Evolutionary conservation across 2,113 vertebrate genomes (phyloP).

Genomic region (Meriones unguiculatus): DNA sequence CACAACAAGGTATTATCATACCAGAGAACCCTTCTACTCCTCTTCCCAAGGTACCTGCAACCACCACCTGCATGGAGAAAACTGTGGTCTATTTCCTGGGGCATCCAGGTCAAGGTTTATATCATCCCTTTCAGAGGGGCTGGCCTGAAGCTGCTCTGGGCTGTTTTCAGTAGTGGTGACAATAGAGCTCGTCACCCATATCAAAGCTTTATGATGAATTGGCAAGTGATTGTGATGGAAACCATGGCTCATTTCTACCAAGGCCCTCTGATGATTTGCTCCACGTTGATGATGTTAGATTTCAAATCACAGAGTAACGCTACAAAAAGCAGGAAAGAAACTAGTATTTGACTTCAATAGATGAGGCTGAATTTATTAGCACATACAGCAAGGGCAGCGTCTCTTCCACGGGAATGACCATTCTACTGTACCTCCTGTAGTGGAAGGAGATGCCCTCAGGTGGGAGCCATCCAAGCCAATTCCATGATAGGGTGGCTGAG

Average conservation of each 20-base stretch:
- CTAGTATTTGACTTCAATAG: background rate
- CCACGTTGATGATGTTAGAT: background rate
- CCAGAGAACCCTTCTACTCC: slow-evolving; percentile 90
- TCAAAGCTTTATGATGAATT: slow-evolving; percentile 88
- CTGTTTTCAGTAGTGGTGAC: slow-evolving; percentile 87
- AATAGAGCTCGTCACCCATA: slow-evolving; percentile 95
- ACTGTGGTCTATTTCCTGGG: slow-evolving; percentile 95
- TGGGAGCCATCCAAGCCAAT: background rate
- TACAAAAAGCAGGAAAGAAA: background rate
- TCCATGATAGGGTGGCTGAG: too few species aligned
- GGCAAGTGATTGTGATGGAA: background rate
- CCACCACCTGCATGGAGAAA: slow-evolving; percentile 96
- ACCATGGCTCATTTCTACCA: background rate
- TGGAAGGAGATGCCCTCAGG: background rate
- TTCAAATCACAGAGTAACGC: background rate
- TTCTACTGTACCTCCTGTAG: background rate
- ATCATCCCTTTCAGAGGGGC: slow-evolving; percentile 95
- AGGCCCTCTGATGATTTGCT: background rate
- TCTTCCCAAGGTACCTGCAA: slow-evolving; percentile 96
- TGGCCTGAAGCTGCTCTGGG: slow-evolving; percentile 94
- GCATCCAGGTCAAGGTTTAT: slow-evolving; percentile 96
- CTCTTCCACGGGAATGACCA: background rate
- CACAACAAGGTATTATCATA: slow-evolving; percentile 97
- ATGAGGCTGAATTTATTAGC: background rate
- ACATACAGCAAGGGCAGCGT: background rate